Base-by-base conservation (phyloP, 2,113 vertebrate species). In the Bufo bufo region DNA sequence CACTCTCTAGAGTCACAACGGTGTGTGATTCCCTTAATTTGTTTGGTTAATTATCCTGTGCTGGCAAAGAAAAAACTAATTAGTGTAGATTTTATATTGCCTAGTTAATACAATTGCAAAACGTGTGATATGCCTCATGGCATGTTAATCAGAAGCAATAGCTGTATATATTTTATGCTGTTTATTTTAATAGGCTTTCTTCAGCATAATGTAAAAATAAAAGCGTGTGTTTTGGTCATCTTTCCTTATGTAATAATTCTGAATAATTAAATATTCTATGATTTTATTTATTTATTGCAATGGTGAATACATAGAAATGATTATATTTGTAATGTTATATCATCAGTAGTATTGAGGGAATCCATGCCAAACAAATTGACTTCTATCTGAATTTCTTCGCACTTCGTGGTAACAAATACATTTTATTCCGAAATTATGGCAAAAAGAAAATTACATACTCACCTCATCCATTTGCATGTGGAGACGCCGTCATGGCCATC, bases 41-140 rank as follows among this genome's bases (percentile, higher is more conserved):
- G 86, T 88, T 88, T 84, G 81, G 87, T 84, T 88, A 88, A 88
- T 88, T 88, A 88, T 88, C 71, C 71, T 77, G 82, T 88, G 84
- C 87, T 84, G 69, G 87, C 58, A 77, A 82, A 84, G 78, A 83
- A 74, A 66, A 84, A 88, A 77, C 80, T 84, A 84, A 88, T 84
- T 77, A 88, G 72, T 84, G 72, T 77, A 84, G 71, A 84, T 81
- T 84, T 77, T 84, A 84, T 77, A 84, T 88, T 77, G 63, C 81
- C 71, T 88, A 88, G 54, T 88, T 84, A 88, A 87, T 87, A 87
- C 52, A n/a, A 52, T 82, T 81, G 78, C 52, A 71, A 9, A 83
- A 83, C 23, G 59, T 66, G 81, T 84, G 87, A 77, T 77, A 84
- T 77, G 49, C 81, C 69, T 88, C 59, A 45, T 72, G 83, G 87